Base-by-base conservation (phyloP, 2,113 vertebrate species). In the Python bivittatus region DNA sequence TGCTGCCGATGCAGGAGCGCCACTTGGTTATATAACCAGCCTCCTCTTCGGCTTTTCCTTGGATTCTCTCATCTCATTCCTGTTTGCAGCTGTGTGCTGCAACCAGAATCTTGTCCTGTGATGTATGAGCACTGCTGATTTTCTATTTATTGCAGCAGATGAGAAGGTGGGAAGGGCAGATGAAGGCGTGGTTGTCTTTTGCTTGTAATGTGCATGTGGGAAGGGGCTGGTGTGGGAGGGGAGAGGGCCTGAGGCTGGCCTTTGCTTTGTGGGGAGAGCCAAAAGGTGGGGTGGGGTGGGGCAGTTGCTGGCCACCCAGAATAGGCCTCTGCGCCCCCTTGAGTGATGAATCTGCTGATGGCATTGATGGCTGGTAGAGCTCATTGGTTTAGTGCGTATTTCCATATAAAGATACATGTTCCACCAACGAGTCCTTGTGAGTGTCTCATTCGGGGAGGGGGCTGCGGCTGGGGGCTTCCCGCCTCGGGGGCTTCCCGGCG, bases 391-490 rank as follows among this genome's bases (percentile, higher is more conserved):
- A 96, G 96, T 96, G 96, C 95, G 90, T 97, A 96, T 95, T 95
- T 95, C 97, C 88, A 97, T 97, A 98, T 97, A 98, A 98, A 98
- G 96, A 96, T 97, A 95, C 94, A 93, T 97, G 96, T 98, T 97
- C 97, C 97, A 96, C 95, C 95, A 95, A 89, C 0, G 33, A 95
- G 88, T 91, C 56, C 42, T 95, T 88, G 94, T 86, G 93, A 93
- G 94, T 93, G 95, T 96, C 92, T 95, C 89, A 91, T 96, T 54
- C 13, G 4, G 61, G 53, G 10, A 11, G 90, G 60, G 1, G 1
- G 84, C 92, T 57, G 17, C 1, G 56, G 56, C 56, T 57, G 15
- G 64, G 13, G 64, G 6, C 13, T 33, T 72, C 22, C 15, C 68
- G 33, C 68, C n/a, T 38, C n/a, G 61, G 61, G 27, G n/a, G 13